Evolutionary conservation across 2,113 vertebrate species (phyloP).

Genomic region (Indicator indicator): DNA sequence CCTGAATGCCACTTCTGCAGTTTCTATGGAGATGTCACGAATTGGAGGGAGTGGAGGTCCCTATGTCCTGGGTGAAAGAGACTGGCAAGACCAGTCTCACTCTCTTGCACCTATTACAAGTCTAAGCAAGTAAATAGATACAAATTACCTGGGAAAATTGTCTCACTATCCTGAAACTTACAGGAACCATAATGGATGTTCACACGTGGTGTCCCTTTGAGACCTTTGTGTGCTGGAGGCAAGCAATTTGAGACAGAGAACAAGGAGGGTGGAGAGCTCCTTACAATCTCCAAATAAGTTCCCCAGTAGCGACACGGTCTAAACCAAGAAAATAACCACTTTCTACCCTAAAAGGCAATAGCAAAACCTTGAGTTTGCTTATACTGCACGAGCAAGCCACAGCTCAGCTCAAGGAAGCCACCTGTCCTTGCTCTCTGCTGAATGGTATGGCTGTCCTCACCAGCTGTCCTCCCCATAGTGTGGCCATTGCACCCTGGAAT

Average conservation of each 20-base stretch:
- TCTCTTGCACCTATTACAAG: neutral
- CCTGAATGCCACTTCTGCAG: neutral
- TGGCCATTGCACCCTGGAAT: accelerated
- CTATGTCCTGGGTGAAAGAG: accelerated
- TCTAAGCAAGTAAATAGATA: neutral
- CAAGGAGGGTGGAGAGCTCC: neutral
- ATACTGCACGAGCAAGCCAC: neutral
- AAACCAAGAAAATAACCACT: neutral
- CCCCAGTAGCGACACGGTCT: neutral
- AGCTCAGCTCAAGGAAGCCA: accelerated
- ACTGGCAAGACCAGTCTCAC: neutral
- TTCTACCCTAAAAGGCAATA: neutral
- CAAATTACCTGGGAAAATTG: neutral
- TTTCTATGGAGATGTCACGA: neutral
- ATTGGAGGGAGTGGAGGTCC: neutral
- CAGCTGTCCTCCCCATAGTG: neutral
- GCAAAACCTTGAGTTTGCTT: neutral
- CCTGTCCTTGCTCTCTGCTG: accelerated
- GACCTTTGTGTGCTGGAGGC: neutral
- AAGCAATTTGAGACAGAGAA: neutral
- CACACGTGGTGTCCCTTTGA: neutral
- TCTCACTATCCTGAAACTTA: neutral
- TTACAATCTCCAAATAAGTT: neutral
- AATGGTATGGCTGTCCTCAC: accelerated
- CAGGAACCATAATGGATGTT: neutral